Conservation (phyloP, 2,888 invertebrate genomes). For the Anticlea derivata region DNA sequence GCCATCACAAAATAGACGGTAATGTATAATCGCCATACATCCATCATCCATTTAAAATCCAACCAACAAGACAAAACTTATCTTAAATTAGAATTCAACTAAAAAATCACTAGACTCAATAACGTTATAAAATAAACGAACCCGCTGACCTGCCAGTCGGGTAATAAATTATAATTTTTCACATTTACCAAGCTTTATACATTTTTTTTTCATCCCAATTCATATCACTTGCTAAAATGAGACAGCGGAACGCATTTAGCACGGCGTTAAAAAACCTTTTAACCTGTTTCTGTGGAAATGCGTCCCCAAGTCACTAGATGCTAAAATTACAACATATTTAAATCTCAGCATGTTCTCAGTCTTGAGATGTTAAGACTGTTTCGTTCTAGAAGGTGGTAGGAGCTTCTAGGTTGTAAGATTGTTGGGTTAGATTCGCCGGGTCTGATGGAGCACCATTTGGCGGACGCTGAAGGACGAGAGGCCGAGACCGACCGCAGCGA, state of each 20-base stretch:
- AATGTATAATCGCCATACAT: conserved; percentile 37
- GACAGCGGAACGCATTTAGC: conserved; percentile 32
- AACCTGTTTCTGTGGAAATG: conserved; percentile 32
- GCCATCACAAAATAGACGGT: conserved; percentile 63
- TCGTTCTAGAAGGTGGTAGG: conserved; percentile 33
- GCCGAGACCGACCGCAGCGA: conserved; percentile 84
- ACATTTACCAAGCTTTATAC: conserved; percentile 50
- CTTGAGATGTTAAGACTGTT: conserved; percentile 14
- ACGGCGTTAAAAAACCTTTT: conserved; percentile 32
- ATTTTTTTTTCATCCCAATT: conserved; percentile 54
- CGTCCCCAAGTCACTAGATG: conserved; percentile 24
- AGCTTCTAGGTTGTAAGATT: conserved; percentile 29
- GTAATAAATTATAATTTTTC: conserved; percentile 60
- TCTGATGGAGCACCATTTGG: conserved; percentile 81
- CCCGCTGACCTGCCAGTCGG: too few relatives aligned
- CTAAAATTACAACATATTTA: conserved; percentile 35
- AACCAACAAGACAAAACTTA: conserved; percentile 40
- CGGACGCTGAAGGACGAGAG: conserved; percentile 86
- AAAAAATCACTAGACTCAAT: conserved; percentile 38
- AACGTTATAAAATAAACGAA: conserved; percentile 49
- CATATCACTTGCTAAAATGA: conserved; percentile 6
- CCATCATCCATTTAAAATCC: conserved; percentile 35
- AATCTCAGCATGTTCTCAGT: conserved; percentile 27
- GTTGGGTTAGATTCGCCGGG: conserved; percentile 62
- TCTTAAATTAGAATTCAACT: conserved; percentile 45